Evolutionary conservation across 2,113 vertebrate species (phyloP).

Genomic region (Sula dactylatra): DNA sequence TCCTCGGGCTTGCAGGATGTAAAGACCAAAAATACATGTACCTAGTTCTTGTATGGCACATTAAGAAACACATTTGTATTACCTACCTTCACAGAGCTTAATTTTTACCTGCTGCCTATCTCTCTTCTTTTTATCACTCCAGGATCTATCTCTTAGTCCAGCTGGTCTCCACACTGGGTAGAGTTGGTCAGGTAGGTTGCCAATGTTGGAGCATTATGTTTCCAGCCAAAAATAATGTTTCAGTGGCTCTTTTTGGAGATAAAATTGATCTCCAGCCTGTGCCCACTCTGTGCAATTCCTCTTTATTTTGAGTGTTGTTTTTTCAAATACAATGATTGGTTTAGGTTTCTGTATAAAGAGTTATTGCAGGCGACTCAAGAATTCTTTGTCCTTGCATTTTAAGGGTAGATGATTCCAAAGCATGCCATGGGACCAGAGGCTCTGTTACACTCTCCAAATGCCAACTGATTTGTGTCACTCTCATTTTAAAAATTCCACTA

Average conservation of each 20-base stretch:
- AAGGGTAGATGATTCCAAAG: neutral
- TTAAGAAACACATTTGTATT: neutral
- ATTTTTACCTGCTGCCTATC: neutral
- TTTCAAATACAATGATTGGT: neutral
- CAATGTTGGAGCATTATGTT: neutral
- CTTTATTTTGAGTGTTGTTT: neutral
- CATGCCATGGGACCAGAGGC: neutral
- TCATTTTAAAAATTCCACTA: neutral
- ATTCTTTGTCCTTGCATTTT: neutral
- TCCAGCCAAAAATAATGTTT: neutral
- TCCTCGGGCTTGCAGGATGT: neutral
- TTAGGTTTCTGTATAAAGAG: neutral
- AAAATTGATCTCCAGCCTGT: neutral
- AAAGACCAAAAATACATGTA: neutral
- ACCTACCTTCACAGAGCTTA: neutral
- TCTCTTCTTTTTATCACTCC: neutral
- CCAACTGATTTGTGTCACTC: neutral
- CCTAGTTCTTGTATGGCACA: neutral
- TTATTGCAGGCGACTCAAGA: neutral
- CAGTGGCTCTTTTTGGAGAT: neutral
- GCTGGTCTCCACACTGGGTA: neutral
- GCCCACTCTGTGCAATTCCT: neutral
- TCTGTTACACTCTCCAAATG: neutral
- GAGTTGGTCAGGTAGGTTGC: conserved; percentile 1
- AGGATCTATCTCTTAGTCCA: conserved; percentile 2